phyloP scores from a whole-genome alignment of 2,113 vertebrate species.

The Corythornis cristatus region DNA sequence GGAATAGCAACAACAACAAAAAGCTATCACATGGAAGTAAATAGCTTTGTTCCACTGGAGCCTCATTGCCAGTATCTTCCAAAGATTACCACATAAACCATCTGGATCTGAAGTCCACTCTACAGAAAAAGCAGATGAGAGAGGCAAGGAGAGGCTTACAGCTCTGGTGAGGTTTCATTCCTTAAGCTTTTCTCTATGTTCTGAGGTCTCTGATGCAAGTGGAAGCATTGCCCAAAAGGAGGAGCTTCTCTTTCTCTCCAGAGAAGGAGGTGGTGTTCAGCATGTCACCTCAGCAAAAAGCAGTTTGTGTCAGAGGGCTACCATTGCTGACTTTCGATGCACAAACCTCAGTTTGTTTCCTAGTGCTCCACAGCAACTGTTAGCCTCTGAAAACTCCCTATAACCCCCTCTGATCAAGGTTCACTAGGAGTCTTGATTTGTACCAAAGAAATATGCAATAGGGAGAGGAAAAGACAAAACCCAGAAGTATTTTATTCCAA shows the following conservation, averaged over 20 bases:
- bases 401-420: not conserved
- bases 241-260: not conserved
- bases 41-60: not conserved
- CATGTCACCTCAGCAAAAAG: not conserved
- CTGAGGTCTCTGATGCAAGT: not conserved
- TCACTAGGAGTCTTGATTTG: not conserved
- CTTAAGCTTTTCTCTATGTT: not conserved
- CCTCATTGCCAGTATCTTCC: not conserved
- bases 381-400: not conserved
- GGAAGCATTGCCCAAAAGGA: not conserved
- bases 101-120: not conserved
- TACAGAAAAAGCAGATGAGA: fast-evolving
- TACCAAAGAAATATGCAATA: not conserved
- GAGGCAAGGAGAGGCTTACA: not conserved
- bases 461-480: not conserved
- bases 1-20: not conserved
- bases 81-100: not conserved
- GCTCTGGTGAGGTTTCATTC: not conserved
- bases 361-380: not conserved
- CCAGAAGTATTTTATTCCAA: not conserved
- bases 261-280: not conserved
- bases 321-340: not conserved
- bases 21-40: not conserved
- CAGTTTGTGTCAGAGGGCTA: not conserved
- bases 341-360: not conserved